Percentiles rank a stretch among this genome's conserved stretches.
Evolutionary conservation across 2,888 invertebrate species (phyloP).

Genomic region (Hirtodrosophila cameraria): DNA sequence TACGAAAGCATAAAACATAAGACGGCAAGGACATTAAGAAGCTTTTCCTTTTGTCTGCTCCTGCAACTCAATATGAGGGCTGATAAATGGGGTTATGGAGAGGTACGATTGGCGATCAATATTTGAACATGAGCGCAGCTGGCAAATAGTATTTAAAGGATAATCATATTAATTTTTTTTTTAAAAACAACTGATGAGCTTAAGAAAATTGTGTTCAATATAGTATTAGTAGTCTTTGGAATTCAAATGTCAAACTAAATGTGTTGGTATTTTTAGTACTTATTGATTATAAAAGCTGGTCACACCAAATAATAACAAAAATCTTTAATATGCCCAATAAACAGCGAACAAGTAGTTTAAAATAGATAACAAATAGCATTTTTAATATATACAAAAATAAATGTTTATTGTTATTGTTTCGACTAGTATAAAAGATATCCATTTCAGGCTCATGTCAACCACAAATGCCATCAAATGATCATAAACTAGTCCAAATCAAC

Average conservation of each 20-base stretch:
- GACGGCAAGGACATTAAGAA: constrained; percentile 18
- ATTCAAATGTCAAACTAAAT: no score
- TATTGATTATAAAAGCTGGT: no score
- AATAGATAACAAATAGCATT: background rate
- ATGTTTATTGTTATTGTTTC: background rate
- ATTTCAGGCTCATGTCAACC: background rate
- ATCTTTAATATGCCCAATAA: no score
- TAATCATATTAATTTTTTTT: no score
- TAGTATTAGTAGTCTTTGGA: background rate
- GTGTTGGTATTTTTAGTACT: no score
- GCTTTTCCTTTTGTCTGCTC: constrained; percentile 5
- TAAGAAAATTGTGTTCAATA: no score
- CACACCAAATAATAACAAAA: background rate
- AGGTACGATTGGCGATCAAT: constrained; percentile 9
- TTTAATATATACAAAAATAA: no score
- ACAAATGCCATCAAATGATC: constrained; percentile 33
- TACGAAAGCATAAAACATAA: constrained; percentile 18
- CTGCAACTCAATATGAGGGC: constrained; percentile 4
- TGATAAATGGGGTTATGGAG: constrained; percentile 22
- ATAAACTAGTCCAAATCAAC: constrained; percentile 35
- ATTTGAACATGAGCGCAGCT: constrained; percentile 11
- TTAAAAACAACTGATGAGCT: background rate
- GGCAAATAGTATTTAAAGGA: background rate
- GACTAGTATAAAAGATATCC: background rate
- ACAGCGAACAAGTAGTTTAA: no score